Base-by-base conservation (phyloP, 1,140 invertebrate genomes). In the Polypedilum pembai region DNA sequence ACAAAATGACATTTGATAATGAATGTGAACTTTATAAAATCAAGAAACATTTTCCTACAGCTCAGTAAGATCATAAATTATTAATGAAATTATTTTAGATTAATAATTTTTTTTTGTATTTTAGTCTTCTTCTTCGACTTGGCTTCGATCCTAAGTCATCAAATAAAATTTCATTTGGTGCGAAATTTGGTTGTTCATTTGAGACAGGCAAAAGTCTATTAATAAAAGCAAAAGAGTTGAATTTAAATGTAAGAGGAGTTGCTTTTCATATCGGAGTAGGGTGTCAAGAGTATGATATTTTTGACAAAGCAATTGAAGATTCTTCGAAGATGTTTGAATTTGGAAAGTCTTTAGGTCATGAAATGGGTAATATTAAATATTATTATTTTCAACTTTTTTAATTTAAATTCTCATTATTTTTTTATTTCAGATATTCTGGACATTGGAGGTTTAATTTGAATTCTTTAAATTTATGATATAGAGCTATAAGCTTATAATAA, bases 1-100 rank as follows among this genome's bases (percentile, higher is more conserved):
- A 81, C 20, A 78, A 83, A 65, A 91, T 89, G 88, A 90, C 89
- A 4, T 91, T 91, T 81, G 89, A 90, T 78, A 90, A 88, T 80
- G 85, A 86, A 77, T 82, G 82, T 33, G 24, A 91, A 78, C 80
- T 90, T 7, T 77, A 84, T 76, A 90, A 90, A 78, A 82, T 33
- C 5, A 33, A 33, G 24, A 77, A 79, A 72, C 74, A 84, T 20
- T 85, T 85, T 81, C 86, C 87, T 7, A 18, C 74, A 4, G 76
- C 63, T 8, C 18, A 65, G 74, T 75, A 75, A 66, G 56, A 21
- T 33, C 7, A 56, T 4, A 7, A n/a, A 40, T 12, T 12, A 56
- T 56, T 12, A 1, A 45, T n/a, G 0, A 69, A 18, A 20, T 74
- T 56, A 20, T 3, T 74, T 41, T 17, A 3, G 2, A 56, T 1